Conservation (phyloP, 2,797 vertebrate genomes). For the Argya squamiceps region DNA sequence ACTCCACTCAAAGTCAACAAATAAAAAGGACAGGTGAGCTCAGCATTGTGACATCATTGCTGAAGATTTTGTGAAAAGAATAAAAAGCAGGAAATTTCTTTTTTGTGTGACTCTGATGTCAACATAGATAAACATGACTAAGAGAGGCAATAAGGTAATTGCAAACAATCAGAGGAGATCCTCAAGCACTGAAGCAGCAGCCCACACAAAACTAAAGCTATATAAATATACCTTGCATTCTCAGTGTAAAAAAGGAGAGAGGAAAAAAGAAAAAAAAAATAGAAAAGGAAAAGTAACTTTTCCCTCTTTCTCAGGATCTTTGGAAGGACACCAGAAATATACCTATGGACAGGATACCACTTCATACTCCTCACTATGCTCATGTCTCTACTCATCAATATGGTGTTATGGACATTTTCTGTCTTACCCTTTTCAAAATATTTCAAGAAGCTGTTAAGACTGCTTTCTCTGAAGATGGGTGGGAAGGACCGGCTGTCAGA, state of each 20-base stretch:
- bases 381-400: background rate
- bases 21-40: background rate
- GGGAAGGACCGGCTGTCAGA: slow-evolving; percentile 61
- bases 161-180: background rate
- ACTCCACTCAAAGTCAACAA: background rate
- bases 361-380: background rate
- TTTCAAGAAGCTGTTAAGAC: background rate
- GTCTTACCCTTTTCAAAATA: slow-evolving; percentile 14
- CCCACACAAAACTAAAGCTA: background rate
- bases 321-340: background rate
- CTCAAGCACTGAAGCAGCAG: background rate
- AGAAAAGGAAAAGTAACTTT: background rate
- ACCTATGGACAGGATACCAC: background rate
- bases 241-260: background rate
- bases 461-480: slow-evolving; percentile 34
- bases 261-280: background rate
- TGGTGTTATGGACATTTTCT: background rate
- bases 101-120: background rate
- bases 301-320: background rate
- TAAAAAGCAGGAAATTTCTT: background rate
- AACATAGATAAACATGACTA: background rate
- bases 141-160: background rate
- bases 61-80: background rate
- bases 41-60: background rate
- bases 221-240: background rate